Conservation (phyloP, 2,888 invertebrate species). For the Coleophora flavipennella region DNA sequence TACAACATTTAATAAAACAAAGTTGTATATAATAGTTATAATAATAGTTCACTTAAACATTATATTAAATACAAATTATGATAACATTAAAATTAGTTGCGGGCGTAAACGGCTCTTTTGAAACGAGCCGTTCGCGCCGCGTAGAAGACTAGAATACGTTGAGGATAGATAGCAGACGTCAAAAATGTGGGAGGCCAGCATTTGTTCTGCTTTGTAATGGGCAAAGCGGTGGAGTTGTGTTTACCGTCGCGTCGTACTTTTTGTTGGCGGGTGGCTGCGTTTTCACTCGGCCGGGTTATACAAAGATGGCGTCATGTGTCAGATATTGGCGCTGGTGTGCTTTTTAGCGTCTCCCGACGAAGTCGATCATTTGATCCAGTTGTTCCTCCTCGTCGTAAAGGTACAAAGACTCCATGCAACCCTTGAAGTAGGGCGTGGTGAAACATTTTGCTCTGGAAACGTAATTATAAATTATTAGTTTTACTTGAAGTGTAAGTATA, state of each 20-base stretch:
- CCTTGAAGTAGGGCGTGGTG: conserved; percentile 84
- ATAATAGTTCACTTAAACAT: conserved; percentile 32
- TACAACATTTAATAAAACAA: conserved; percentile 60
- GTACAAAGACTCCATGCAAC: conserved; percentile 85
- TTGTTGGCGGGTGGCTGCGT: conserved; percentile 27
- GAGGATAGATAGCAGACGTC: conserved; percentile 70
- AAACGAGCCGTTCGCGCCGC: conserved; percentile 44
- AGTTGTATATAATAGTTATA: conserved; percentile 44
- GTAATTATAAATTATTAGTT: conserved; percentile 5
- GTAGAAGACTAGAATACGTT: conserved; percentile 69
- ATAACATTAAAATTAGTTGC: conserved; percentile 65
- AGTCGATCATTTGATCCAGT: conserved; percentile 85
- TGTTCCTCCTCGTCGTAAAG: conserved; percentile 83
- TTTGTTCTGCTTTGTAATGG: conserved; percentile 46
- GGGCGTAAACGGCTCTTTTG: conserved; percentile 38
- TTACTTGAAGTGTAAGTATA: background rate
- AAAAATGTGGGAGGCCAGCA: conserved; percentile 48
- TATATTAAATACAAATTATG: conserved; percentile 33
- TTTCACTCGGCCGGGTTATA: conserved; percentile 34
- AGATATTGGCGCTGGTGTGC: conserved; percentile 37
- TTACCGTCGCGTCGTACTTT: conserved; percentile 32
- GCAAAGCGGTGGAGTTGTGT: conserved; percentile 30
- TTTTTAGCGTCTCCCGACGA: conserved; percentile 76
- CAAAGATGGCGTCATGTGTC: conserved; percentile 32
- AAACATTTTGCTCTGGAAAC: conserved; percentile 83